These are phyloP conservation scores for Cotesia vestalis DNA, from an alignment of 1,140 invertebrate genomes.

Conservation along the genomic window DNA sequence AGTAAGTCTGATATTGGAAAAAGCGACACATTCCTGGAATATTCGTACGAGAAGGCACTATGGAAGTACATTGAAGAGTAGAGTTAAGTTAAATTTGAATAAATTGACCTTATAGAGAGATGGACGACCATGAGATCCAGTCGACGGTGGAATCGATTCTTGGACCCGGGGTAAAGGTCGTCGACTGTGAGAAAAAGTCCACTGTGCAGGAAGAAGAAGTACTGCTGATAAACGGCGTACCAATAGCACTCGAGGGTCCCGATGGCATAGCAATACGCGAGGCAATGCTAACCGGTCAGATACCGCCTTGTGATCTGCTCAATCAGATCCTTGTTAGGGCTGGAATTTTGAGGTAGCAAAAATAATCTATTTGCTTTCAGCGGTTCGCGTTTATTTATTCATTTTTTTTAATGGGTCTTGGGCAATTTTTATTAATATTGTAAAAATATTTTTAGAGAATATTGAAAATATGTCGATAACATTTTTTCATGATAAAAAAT, in stretches of 20 bases:
- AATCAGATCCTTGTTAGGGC: slow-evolving; percentile 77
- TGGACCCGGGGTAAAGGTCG: slow-evolving; percentile 77
- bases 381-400: too few relatives aligned
- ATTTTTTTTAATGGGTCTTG: too few relatives aligned
- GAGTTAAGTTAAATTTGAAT: not conserved
- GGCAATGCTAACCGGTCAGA: slow-evolving; percentile 75
- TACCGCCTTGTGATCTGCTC: slow-evolving; percentile 77
- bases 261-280: slow-evolving; percentile 77
- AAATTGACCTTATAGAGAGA: slow-evolving; percentile 52
- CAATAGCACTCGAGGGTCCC: slow-evolving; percentile 74
- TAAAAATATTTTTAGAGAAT: too few relatives aligned
- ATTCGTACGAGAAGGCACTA: slow-evolving; percentile 45
- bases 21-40: not conserved
- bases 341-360: slow-evolving; percentile 69
- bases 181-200: slow-evolving; percentile 80
- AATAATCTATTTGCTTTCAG: slow-evolving; percentile 29
- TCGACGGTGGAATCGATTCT: slow-evolving; percentile 81
- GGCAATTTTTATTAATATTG: too few relatives aligned
- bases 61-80: slow-evolving; percentile 25
- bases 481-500: too few relatives aligned
- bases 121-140: slow-evolving; percentile 80
- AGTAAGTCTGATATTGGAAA: too few relatives aligned
- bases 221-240: slow-evolving; percentile 78
- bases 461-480: too few relatives aligned
- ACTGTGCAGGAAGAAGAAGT: slow-evolving; percentile 78